phyloP scores from a whole-genome alignment of 2,113 vertebrate species.

The Tenebrosternarchus preto region DNA sequence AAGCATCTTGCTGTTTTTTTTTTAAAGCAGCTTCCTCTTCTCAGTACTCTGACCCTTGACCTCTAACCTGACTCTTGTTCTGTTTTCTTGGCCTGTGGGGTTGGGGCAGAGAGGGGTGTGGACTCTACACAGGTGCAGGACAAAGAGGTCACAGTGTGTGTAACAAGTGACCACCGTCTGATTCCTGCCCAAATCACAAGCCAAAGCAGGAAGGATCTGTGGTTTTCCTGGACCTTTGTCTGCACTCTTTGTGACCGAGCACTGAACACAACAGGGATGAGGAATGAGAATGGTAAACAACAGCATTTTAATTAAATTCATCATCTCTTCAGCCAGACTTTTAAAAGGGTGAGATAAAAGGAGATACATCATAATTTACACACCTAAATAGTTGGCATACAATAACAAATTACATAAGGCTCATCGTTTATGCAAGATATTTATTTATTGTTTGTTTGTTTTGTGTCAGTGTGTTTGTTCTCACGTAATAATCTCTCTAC shows the following conservation, averaged over 20 bases:
- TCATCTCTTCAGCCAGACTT: neutral
- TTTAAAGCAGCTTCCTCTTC: conserved; percentile 94
- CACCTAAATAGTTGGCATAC: neutral
- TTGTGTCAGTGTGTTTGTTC: neutral
- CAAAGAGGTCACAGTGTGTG: conserved; percentile 73
- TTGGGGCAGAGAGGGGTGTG: conserved; percentile 50
- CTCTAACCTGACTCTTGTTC: conserved; percentile 87
- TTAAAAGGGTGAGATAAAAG: neutral
- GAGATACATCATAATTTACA: neutral
- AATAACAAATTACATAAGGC: neutral
- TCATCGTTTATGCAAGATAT: neutral
- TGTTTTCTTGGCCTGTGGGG: conserved; percentile 78
- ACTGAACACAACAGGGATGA: conserved; percentile 42
- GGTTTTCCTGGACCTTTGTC: conserved; percentile 47
- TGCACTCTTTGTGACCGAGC: conserved; percentile 20
- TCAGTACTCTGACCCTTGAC: conserved; percentile 84
- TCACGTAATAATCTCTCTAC: neutral
- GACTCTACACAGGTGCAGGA: conserved; percentile 86
- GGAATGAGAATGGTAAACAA: conserved; percentile 25
- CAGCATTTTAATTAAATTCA: conserved; percentile 36
- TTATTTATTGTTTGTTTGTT: neutral
- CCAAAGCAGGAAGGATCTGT: conserved; percentile 48
- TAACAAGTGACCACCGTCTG: conserved; percentile 54
- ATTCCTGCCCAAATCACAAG: conserved; percentile 50
- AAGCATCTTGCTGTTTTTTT: conserved; percentile 81